Percentiles rank a stretch among this genome's conserved stretches.
Conservation (phyloP, 1,140 invertebrate species). For the Trypoxylus dichotomus region DNA sequence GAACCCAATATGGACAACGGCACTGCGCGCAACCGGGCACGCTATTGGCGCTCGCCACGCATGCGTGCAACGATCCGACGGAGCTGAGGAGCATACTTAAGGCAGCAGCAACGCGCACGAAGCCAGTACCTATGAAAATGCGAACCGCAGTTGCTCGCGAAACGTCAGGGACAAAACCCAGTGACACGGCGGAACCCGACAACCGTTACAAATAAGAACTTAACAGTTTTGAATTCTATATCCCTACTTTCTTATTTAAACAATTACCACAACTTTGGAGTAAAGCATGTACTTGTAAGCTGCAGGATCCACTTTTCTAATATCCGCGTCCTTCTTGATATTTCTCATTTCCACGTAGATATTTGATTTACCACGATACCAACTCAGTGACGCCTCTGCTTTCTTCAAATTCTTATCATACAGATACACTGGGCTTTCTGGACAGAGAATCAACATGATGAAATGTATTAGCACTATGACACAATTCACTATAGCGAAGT, state of each 20-base stretch:
- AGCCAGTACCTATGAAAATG: too few species aligned
- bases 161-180: too few species aligned
- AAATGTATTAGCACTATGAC: conserved; percentile 31
- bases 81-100: too few species aligned
- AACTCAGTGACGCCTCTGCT: conserved; percentile 37
- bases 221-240: conserved; percentile 25
- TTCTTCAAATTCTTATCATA: conserved; percentile 32
- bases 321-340: conserved; percentile 38
- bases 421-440: conserved; percentile 44
- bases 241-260: not conserved
- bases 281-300: conserved; percentile 39
- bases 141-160: too few species aligned
- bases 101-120: too few species aligned
- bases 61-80: too few species aligned
- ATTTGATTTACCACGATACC: conserved; percentile 37
- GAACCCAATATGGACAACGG: too few species aligned
- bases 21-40: too few species aligned
- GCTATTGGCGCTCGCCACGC: too few species aligned
- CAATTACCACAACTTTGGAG: conserved; percentile 39
- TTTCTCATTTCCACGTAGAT: conserved; percentile 36
- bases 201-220: not conserved
- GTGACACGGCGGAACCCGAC: too few species aligned
- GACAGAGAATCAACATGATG: conserved; percentile 31
- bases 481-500: conserved; percentile 28
- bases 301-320: conserved; percentile 29